Evolutionary conservation across 64 coral and sea anemone species (phyloP).

Genomic region (Stichodactyla helianthus): DNA sequence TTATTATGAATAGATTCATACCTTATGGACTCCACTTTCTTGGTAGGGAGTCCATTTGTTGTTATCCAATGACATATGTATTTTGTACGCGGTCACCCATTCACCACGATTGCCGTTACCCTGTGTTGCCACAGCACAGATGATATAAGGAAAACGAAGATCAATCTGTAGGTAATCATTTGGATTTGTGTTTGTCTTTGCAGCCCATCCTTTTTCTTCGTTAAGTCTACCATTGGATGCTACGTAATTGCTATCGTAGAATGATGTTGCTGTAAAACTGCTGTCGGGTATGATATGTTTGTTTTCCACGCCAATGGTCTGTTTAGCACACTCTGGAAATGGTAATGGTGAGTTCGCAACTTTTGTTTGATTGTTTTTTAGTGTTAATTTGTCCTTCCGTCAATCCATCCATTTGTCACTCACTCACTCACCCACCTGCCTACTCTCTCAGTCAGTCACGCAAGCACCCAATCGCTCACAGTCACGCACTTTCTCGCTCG

Average conservation of each 20-base stretch:
- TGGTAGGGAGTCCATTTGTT: not conserved
- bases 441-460: too few relatives aligned
- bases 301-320: not conserved
- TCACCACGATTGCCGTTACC: not conserved
- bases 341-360: not conserved
- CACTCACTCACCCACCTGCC: too few relatives aligned
- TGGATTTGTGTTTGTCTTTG: not conserved
- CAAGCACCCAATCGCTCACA: too few relatives aligned
- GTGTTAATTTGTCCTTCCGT: too few relatives aligned
- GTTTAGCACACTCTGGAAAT: not conserved
- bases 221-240: not conserved
- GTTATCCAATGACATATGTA: not conserved
- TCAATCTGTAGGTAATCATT: slow-evolving; percentile 10
- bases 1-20: not conserved
- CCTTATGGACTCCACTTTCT: not conserved
- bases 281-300: not conserved
- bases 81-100: not conserved
- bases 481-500: too few relatives aligned
- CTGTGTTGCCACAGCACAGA: not conserved
- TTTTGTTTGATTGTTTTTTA: too few relatives aligned
- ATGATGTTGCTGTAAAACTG: not conserved
- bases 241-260: not conserved
- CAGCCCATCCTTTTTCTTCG: not conserved
- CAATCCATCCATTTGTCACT: too few relatives aligned
- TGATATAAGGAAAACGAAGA: not conserved